These are phyloP conservation scores for Garrulus glandarius DNA, from an alignment of 2,797 vertebrate genomes.

Conservation along the genomic window DNA sequence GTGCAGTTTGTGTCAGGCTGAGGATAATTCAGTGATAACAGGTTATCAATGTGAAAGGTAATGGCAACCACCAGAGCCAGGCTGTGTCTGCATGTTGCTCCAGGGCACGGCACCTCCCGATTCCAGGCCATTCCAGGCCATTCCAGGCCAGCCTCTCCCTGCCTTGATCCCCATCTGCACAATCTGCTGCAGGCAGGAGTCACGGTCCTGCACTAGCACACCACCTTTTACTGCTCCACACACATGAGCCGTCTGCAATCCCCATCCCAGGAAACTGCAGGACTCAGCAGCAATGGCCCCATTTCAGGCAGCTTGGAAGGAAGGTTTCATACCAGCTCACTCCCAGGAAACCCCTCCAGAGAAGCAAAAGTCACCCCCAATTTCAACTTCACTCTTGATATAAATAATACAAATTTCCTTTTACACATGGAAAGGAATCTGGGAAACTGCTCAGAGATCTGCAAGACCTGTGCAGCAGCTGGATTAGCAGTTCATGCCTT, in stretches of 20 bases:
- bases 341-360: neutral
- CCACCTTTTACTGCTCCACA: neutral
- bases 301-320: neutral
- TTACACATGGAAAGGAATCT: conserved; percentile 39
- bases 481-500: conserved; percentile 49
- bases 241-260: neutral
- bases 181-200: neutral
- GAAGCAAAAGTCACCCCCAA: neutral
- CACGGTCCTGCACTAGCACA: neutral
- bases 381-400: neutral
- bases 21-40: conserved; percentile 87
- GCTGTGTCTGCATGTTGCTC: neutral
- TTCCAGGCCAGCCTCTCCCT: neutral
- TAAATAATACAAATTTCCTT: conserved; percentile 7
- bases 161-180: neutral
- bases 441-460: conserved; percentile 43
- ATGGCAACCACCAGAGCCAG: conserved; percentile 72
- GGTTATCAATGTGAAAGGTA: conserved; percentile 79
- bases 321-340: neutral
- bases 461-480: conserved; percentile 2
- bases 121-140: neutral
- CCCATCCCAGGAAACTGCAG: neutral
- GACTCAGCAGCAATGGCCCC: neutral
- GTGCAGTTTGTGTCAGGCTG: conserved; percentile 79
- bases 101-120: neutral